phyloP scores from a whole-genome alignment of 2,888 invertebrate species.

The Eretmocerus hayati region DNA sequence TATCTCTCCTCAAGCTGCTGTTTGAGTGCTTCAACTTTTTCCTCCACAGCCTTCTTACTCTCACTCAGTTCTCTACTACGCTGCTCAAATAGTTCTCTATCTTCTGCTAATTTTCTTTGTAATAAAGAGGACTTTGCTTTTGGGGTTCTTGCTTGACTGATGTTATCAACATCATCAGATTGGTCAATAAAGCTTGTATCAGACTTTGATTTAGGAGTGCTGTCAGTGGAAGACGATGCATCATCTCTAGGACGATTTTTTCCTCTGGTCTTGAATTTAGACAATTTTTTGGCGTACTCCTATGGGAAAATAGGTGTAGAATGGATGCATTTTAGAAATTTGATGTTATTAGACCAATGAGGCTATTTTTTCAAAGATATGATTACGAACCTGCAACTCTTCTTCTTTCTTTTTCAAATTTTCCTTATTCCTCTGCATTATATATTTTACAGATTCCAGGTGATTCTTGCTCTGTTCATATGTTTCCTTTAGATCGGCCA shows the following conservation, averaged over 20 bases:
- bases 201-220: constrained; percentile 26
- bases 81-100: constrained; percentile 44
- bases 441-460: constrained; percentile 38
- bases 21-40: constrained; percentile 47
- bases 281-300: constrained; percentile 45
- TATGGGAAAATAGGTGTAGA: constrained; percentile 28
- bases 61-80: constrained; percentile 44
- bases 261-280: constrained; percentile 44
- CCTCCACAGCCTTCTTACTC: constrained; percentile 43
- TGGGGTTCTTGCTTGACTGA: constrained; percentile 39
- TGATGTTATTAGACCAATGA: no score
- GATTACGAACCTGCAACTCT: constrained; percentile 38
- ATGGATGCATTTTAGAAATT: no score
- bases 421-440: constrained; percentile 40
- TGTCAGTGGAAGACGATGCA: constrained; percentile 29
- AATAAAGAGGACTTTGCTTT: constrained; percentile 42
- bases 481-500: constrained; percentile 28
- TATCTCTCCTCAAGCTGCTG: constrained; percentile 48
- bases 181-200: constrained; percentile 25
- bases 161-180: constrained; percentile 34
- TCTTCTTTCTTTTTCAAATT: constrained; percentile 41
- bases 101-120: constrained; percentile 44
- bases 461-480: constrained; percentile 37
- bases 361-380: no score
- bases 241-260: constrained; percentile 37